Conservation (phyloP, 2,113 vertebrate species). For the Antigone vipio region DNA sequence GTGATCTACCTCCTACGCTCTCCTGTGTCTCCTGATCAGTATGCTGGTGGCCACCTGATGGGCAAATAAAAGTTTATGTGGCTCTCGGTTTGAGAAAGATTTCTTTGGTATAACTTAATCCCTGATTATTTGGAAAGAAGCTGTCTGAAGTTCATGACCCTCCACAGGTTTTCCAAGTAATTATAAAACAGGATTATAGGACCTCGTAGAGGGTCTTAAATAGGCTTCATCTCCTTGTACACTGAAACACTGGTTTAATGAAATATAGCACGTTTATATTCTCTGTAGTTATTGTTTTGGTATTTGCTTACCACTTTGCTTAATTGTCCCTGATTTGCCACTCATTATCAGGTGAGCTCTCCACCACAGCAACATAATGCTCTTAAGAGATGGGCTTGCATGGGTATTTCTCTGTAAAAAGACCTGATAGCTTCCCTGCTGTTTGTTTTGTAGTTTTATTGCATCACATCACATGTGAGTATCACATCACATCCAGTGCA, state of each 20-base stretch:
- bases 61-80: neutral
- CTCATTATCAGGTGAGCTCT: neutral
- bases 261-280: neutral
- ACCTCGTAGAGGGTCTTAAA: neutral
- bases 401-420: neutral
- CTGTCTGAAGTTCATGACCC: neutral
- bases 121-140: neutral
- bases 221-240: neutral
- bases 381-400: neutral
- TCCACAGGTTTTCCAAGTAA: neutral
- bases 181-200: neutral
- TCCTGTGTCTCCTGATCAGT: neutral
- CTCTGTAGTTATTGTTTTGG: neutral
- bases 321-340: neutral
- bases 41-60: neutral
- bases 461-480: neutral
- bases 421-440: neutral
- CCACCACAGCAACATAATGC: neutral
- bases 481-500: neutral
- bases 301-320: neutral
- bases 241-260: neutral
- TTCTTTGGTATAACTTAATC: slow-evolving; percentile 29
- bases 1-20: neutral
- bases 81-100: slow-evolving; percentile 12
- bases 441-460: neutral